These are phyloP conservation scores for Theonella swinhoei DNA, from an alignment of 37 sponge, comb jelly and placozoan genomes.

Conservation along the genomic window DNA sequence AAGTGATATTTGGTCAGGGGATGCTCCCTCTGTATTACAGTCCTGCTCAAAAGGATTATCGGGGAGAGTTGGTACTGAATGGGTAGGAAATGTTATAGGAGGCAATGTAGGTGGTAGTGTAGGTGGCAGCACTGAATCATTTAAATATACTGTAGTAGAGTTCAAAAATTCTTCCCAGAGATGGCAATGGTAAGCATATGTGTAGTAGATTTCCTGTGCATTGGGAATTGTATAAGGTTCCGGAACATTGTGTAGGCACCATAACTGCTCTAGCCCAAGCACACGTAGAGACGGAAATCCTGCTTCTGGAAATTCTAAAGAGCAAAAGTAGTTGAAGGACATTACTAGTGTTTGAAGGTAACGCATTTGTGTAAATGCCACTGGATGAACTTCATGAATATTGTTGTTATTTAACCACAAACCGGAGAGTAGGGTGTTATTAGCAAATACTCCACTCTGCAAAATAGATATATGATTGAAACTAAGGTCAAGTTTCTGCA, in stretches of 20 bases:
- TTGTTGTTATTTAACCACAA: slow-evolving; percentile 44
- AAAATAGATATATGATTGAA: slow-evolving; percentile 23
- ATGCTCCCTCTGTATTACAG: no score
- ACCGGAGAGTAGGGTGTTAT: not conserved
- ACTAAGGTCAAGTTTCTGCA: slow-evolving; percentile 1
- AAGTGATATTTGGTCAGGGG: no score
- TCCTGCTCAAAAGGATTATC: not conserved
- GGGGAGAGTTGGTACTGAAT: not conserved
- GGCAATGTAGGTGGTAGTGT: not conserved
- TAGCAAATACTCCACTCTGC: not conserved
- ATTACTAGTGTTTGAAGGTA: slow-evolving; percentile 43
- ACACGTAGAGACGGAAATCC: slow-evolving; percentile 51
- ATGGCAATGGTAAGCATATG: slow-evolving; percentile 79
- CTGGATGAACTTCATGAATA: not conserved
- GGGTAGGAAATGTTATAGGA: slow-evolving; percentile 3
- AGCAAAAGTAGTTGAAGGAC: slow-evolving; percentile 37
- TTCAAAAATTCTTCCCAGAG: slow-evolving; percentile 16
- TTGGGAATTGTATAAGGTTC: not conserved
- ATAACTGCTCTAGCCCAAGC: slow-evolving; percentile 26
- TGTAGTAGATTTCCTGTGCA: slow-evolving; percentile 14
- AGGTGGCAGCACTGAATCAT: not conserved
- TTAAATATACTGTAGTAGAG: not conserved
- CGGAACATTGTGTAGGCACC: slow-evolving; percentile 29
- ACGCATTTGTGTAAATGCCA: slow-evolving; percentile 23
- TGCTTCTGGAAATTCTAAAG: slow-evolving; percentile 31